Percentiles rank a stretch among this genome's conserved stretches.
Evolutionary conservation across 2,888 invertebrate genomes (phyloP).

Genomic region (Hipparchia sbordonii): DNA sequence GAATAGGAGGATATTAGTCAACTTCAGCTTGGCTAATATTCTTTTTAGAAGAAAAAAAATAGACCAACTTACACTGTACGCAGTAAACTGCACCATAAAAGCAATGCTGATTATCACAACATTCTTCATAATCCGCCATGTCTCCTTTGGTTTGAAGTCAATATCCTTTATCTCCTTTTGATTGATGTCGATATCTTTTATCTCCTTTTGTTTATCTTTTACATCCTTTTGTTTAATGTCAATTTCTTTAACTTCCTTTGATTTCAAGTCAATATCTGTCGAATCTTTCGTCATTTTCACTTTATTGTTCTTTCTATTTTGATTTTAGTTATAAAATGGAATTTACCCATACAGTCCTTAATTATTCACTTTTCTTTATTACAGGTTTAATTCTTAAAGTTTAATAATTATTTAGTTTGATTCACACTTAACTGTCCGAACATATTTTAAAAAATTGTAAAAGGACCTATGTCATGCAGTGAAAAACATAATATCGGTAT

Average conservation of each 20-base stretch:
- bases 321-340: not conserved
- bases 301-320: conserved; percentile 2
- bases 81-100: conserved; percentile 86
- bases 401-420: too few relatives aligned
- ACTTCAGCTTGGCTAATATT: too few relatives aligned
- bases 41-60: too few relatives aligned
- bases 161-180: conserved; percentile 32
- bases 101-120: conserved; percentile 82
- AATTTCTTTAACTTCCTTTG: not conserved
- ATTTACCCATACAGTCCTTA: not conserved
- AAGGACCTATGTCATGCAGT: too few relatives aligned
- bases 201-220: conserved; percentile 45
- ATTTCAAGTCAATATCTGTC: not conserved
- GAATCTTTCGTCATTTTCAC: conserved; percentile 32
- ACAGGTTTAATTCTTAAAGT: too few relatives aligned
- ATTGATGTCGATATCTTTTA: not conserved
- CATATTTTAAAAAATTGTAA: too few relatives aligned
- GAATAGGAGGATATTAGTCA: too few relatives aligned
- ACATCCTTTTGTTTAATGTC: not conserved
- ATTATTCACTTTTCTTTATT: not conserved
- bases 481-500: too few relatives aligned
- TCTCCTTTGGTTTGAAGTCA: conserved; percentile 53
- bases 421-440: too few relatives aligned
- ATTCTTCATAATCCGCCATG: conserved; percentile 74
- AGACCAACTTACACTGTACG: conserved; percentile 76